Evolutionary conservation across 2,113 vertebrate genomes (phyloP), one percentile per base, ranked within the genome.

Genomic region (Noctilio leporinus): DNA sequence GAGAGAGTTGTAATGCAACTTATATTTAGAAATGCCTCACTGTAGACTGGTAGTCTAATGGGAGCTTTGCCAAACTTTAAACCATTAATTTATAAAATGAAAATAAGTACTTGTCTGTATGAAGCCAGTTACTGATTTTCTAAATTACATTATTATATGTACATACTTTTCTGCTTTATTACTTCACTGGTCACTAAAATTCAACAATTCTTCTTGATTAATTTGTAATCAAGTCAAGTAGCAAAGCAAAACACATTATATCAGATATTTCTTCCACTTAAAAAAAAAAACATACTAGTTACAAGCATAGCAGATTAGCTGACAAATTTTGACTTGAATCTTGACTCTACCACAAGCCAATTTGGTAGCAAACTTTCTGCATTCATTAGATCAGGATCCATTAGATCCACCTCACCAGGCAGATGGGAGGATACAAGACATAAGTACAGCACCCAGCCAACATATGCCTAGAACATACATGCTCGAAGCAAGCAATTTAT

Each of bases 11-110:
- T 62, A 69, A 81, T 28, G 82, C 33, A 57, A 83, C 10, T 57
- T 89, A 67, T 69, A 64, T 87, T 97, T 57, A 69, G 51, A 95
- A 91, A 78, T 89, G 89, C 14, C 28, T 93, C 12, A 47, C n/a
- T 82, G 2, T 35, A 75, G 55, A 72, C 12, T 28, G 47, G 3
- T 70, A 84, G n/a, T 93, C 70, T 75, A 91, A 78, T 1, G 65
- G 35, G n/a, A 93, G 26, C 28, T 64, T 89, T 70, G 86, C 35
- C n/a, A 82, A 87, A 43, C 72, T 62, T 84, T 87, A 65, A 95
- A 91, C 12, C 38, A 83, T 24, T 90, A 70, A 89, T 86, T 95
- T 86, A 47, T 65, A 82, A 84, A 76, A 81, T 78, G 47, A 90
- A 95, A 93, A 55, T 24, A 93, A 91, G 69, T 26, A 73, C n/a